A percentile compares a stretch with the other conserved stretches of the same genome.
These are phyloP conservation scores for Glyphotaelius pellucidus DNA, from an alignment of 2,888 invertebrate species.

Conservation along the genomic window DNA sequence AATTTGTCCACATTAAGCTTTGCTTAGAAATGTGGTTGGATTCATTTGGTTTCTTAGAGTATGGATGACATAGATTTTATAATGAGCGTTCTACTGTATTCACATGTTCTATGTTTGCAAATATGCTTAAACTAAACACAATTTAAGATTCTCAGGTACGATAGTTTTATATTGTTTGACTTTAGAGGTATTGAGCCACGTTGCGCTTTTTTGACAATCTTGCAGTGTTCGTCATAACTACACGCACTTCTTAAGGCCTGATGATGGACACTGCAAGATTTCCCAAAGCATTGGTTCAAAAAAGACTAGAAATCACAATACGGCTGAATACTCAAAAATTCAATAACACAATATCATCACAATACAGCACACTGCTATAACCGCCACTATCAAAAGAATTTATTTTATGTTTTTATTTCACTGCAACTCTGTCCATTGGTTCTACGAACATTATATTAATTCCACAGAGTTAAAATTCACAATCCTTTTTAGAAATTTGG, in stretches of 20 bases:
- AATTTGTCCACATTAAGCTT: background rate
- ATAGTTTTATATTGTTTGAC: background rate
- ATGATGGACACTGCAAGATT: background rate
- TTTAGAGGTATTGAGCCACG: background rate
- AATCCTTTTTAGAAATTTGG: background rate
- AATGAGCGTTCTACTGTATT: background rate
- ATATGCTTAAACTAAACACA: background rate
- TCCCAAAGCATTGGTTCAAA: background rate
- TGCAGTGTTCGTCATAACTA: background rate
- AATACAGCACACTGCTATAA: background rate
- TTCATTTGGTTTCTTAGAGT: background rate
- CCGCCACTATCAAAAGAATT: background rate
- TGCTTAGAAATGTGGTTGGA: too few relatives aligned
- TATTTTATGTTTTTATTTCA: background rate
- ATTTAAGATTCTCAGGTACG: background rate
- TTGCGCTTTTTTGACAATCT: background rate
- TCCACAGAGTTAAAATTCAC: background rate
- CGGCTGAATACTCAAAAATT: background rate
- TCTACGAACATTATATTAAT: background rate
- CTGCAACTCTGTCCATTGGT: background rate
- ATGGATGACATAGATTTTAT: background rate
- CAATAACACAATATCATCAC: background rate
- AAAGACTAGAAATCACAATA: background rate
- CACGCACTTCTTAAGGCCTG: background rate
- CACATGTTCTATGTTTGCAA: slow-evolving; percentile 2